These are phyloP conservation scores for Holotrichia oblita DNA, from an alignment of 1,140 invertebrate species.

Conservation along the genomic window DNA sequence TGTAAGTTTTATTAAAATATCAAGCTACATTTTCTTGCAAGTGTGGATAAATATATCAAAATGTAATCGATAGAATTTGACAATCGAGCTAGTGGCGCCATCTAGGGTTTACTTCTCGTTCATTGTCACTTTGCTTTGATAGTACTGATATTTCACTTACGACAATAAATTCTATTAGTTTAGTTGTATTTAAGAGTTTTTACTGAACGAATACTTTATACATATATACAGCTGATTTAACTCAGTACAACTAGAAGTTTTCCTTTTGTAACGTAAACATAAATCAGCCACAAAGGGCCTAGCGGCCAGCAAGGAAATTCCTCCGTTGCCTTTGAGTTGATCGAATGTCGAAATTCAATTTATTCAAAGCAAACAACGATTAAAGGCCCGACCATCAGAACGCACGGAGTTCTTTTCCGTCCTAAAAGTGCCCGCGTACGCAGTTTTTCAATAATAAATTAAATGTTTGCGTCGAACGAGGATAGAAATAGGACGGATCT, in stretches of 20 bases:
- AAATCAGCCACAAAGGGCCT: conserved; percentile 6
- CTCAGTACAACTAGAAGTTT: neutral
- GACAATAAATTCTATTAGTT: too few relatives aligned
- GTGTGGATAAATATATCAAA: too few relatives aligned
- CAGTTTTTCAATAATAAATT: conserved; percentile 18
- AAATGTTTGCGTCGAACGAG: neutral
- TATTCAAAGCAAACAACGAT: conserved; percentile 20
- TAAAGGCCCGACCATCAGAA: neutral
- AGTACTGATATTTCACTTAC: too few relatives aligned
- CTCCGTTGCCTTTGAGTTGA: neutral
- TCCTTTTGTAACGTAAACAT: neutral
- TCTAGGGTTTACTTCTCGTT: too few relatives aligned
- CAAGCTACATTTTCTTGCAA: too few relatives aligned
- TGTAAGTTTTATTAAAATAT: too few relatives aligned
- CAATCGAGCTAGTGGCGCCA: too few relatives aligned
- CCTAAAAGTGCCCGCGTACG: neutral
- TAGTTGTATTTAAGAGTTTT: too few relatives aligned
- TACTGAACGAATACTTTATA: too few relatives aligned
- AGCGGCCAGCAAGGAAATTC: neutral
- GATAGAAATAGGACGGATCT: neutral
- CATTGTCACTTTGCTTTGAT: too few relatives aligned
- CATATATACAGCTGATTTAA: too few relatives aligned
- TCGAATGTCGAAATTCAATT: conserved; percentile 11
- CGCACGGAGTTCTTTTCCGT: neutral
- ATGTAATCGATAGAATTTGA: too few relatives aligned